Percentiles rank a stretch among this genome's conserved stretches.
These are phyloP conservation scores for Choreutis nemorana DNA, from an alignment of 2,888 invertebrate species.

Conservation along the genomic window DNA sequence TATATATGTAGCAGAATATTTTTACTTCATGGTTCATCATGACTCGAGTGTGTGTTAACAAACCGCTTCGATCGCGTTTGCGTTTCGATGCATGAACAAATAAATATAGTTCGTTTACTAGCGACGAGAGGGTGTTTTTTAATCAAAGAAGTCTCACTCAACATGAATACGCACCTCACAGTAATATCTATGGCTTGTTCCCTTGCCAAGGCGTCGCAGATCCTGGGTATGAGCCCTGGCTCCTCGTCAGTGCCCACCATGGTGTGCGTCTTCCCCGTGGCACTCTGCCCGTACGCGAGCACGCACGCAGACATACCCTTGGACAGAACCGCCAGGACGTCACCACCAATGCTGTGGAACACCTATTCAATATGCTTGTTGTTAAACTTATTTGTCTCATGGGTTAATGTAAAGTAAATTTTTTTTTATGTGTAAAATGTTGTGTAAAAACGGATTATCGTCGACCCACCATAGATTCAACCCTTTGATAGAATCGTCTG, in stretches of 20 bases:
- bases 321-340: conserved; percentile 69
- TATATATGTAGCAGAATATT: too few relatives aligned
- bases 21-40: conserved; percentile 1
- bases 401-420: too few relatives aligned
- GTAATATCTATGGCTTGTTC: conserved; percentile 28
- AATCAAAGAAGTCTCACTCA: too few relatives aligned
- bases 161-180: conserved; percentile 31
- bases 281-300: conserved; percentile 79
- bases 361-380: conserved; percentile 43
- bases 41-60: too few relatives aligned
- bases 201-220: conserved; percentile 40
- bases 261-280: conserved; percentile 80
- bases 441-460: too few relatives aligned
- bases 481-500: too few relatives aligned
- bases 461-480: too few relatives aligned
- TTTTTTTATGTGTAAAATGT: too few relatives aligned
- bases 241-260: conserved; percentile 71
- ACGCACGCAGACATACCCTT: conserved; percentile 74
- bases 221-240: conserved; percentile 46
- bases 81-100: background rate
- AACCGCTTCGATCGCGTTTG: too few relatives aligned
- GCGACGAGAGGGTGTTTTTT: too few relatives aligned
- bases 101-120: too few relatives aligned
- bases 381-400: too few relatives aligned
- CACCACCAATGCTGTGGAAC: conserved; percentile 71